Evolutionary conservation across 2,797 vertebrate species (phyloP).

Genomic region (Apogon talboti): DNA sequence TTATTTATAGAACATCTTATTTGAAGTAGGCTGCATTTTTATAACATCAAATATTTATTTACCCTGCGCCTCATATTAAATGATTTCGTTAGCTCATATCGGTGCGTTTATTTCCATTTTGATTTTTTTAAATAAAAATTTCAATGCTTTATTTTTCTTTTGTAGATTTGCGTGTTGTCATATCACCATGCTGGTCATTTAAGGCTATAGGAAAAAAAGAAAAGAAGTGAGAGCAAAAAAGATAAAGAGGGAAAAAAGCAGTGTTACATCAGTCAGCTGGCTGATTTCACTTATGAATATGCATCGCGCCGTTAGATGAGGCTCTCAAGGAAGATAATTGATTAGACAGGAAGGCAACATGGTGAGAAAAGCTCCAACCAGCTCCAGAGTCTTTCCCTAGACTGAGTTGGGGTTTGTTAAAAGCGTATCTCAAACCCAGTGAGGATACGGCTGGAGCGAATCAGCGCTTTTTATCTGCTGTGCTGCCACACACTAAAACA

Average conservation of each 20-base stretch:
- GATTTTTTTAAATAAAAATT: neutral
- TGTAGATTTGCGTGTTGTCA: neutral
- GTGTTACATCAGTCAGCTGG: constrained; percentile 87
- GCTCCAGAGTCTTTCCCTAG: constrained; percentile 52
- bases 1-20: constrained; percentile 1
- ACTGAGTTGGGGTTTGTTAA: constrained; percentile 59
- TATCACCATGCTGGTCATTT: constrained; percentile 44
- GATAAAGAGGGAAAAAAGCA: constrained; percentile 48
- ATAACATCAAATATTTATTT: neutral
- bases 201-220: constrained; percentile 11
- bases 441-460: constrained; percentile 40
- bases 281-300: constrained; percentile 88
- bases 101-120: neutral
- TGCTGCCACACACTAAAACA: constrained; percentile 28
- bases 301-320: constrained; percentile 83
- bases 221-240: neutral
- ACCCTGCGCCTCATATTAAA: no score
- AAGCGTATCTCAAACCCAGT: constrained; percentile 38
- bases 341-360: constrained; percentile 86
- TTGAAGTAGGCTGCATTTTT: neutral
- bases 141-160: neutral
- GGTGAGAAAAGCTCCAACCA: constrained; percentile 60
- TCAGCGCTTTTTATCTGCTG: constrained; percentile 47
- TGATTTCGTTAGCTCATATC: neutral
- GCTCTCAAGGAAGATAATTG: constrained; percentile 85